Base-by-base conservation (phyloP, 2,113 vertebrate species). In the Corythaeola cristata region DNA sequence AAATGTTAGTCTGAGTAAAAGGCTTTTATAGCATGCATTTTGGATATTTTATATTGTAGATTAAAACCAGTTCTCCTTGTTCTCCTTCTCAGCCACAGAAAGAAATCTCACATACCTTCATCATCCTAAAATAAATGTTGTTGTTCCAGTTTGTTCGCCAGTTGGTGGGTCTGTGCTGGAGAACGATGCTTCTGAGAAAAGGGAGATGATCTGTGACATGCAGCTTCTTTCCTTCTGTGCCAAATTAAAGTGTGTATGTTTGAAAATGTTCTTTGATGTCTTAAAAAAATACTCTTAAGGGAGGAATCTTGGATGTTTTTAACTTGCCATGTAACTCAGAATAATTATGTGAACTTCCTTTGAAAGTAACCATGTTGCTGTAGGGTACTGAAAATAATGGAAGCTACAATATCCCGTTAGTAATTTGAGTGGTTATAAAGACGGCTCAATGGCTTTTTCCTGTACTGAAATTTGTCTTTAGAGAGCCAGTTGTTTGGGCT, bases 401-500 rank as follows among this genome's bases (percentile, higher is more conserved):
- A 71, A 94, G 41, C 39, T 87, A 11, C 76, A 89, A n/a, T 90
- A 85, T 83, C 56, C 78, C 59, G 26, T 81, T 77, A 52, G 90
- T 97, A 93, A 89, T 95, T 94, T 73, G 59, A 55, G 23, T 91
- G 89, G 72, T 90, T 94, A 69, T 39, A 73, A 83, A 79, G 90
- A 82, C 74, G 87, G 67, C 78, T 88, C 41, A 71, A 1, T 89
- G 30, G 32, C 27, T 82, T 94, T 94, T 91, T 58, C 67, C 74
- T 91, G 76, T 60, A 64, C 44, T 35, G 67, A 92, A 83, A 89
- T 91, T 97, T 96, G 84, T 93, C 78, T 91, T 89, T 71, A 49
- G 52, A 93, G 56, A 56, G 41, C 75, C 86, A 88, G 94, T 96
- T 97, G 90, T 97, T 87, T 96, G 95, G 91, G 45, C 73, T 97